phyloP scores from a whole-genome alignment of 2,888 invertebrate genomes.

The Ochropleura leucogaster region DNA sequence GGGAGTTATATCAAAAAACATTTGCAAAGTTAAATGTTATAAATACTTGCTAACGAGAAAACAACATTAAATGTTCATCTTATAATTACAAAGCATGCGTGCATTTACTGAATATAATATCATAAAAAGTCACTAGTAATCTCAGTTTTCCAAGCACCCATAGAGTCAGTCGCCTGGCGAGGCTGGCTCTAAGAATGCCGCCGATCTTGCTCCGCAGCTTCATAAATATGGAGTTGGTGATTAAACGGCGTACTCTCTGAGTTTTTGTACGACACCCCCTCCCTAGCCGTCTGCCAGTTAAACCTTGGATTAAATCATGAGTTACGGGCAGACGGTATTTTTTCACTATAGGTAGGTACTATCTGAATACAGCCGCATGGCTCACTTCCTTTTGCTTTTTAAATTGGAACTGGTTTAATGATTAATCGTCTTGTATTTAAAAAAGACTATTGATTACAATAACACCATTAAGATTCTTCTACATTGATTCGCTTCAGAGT shows the following conservation, averaged over 20 bases:
- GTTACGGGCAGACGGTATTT: slow-evolving; percentile 61
- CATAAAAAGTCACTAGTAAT: slow-evolving; percentile 71
- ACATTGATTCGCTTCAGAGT: slow-evolving; percentile 38
- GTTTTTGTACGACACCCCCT: slow-evolving; percentile 78
- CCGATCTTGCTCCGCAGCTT: slow-evolving; percentile 78
- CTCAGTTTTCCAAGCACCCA: slow-evolving; percentile 66
- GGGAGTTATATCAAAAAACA: slow-evolving; percentile 4
- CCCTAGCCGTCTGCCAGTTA: slow-evolving; percentile 56
- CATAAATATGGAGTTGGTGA: slow-evolving; percentile 88
- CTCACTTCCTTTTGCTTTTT: slow-evolving; percentile 54
- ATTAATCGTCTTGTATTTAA: slow-evolving; percentile 47
- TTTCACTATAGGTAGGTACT: slow-evolving; percentile 31
- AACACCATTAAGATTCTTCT: slow-evolving; percentile 43
- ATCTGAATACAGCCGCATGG: slow-evolving; percentile 53
- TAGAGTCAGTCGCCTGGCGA: slow-evolving; percentile 62
- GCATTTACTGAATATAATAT: slow-evolving; percentile 57
- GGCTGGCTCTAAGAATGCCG: slow-evolving; percentile 84
- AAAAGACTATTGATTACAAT: slow-evolving; percentile 49
- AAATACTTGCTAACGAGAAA: slow-evolving; percentile 49
- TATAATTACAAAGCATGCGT: slow-evolving; percentile 47
- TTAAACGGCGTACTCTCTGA: slow-evolving; percentile 80
- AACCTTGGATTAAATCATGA: slow-evolving; percentile 71
- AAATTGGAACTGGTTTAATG: slow-evolving; percentile 48
- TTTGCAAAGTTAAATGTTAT: slow-evolving; percentile 40
- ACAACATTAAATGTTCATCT: slow-evolving; percentile 45